Conservation (phyloP, 2,113 vertebrate species). For the Climacteris rufus region DNA sequence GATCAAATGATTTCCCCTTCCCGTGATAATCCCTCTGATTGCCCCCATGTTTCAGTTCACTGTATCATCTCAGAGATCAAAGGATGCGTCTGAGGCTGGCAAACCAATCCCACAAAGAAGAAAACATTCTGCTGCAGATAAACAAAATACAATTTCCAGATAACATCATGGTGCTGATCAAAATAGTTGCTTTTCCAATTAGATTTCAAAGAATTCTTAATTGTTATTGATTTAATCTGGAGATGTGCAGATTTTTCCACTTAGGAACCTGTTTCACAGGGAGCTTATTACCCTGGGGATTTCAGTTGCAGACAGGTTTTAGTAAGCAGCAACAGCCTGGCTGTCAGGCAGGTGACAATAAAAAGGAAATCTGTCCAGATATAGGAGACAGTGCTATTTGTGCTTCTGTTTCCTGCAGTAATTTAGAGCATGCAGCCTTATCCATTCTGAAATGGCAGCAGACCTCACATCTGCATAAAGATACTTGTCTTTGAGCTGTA, state of each 20-base stretch:
- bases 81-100: constrained; percentile 45
- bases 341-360: constrained; percentile 60
- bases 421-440: not conserved
- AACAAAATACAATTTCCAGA: constrained; percentile 70
- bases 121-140: constrained; percentile 47
- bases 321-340: constrained; percentile 23
- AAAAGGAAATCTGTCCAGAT: constrained; percentile 32
- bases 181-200: constrained; percentile 66
- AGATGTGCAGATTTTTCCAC: constrained; percentile 50
- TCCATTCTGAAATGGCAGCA: not conserved
- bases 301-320: constrained; percentile 43
- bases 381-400: constrained; percentile 3
- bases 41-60: constrained; percentile 57
- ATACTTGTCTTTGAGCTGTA: not conserved
- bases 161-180: constrained; percentile 62
- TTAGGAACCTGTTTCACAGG: constrained; percentile 28
- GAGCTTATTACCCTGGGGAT: constrained; percentile 29
- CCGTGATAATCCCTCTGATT: constrained; percentile 53
- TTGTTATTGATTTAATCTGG: constrained; percentile 69
- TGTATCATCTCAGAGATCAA: constrained; percentile 62
- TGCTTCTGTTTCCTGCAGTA: constrained; percentile 27
- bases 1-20: constrained; percentile 57
- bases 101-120: constrained; percentile 18
- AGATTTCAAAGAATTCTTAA: constrained; percentile 69
- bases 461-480: constrained; percentile 9